These are phyloP conservation scores for Acleris holmiana DNA, from an alignment of 2,888 invertebrate species.

Conservation along the genomic window DNA sequence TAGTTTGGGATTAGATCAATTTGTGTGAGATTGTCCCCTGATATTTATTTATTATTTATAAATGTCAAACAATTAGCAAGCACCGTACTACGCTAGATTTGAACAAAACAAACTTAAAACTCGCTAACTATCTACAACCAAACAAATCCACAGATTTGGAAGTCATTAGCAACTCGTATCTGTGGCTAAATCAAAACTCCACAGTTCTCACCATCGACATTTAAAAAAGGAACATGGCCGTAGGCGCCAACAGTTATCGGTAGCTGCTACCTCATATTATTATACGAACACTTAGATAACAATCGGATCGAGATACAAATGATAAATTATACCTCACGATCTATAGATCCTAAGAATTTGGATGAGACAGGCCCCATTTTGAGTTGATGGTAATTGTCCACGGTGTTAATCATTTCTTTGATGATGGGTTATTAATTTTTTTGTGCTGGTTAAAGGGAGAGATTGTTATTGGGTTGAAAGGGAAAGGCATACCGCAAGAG, in stretches of 20 bases:
- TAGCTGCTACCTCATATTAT: slow-evolving; percentile 40
- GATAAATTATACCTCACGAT: slow-evolving; percentile 39
- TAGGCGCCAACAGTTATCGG: slow-evolving; percentile 38
- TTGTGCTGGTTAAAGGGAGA: slow-evolving; percentile 20
- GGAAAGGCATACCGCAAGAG: slow-evolving; percentile 4
- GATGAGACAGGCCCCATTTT: slow-evolving; percentile 35
- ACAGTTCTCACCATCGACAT: slow-evolving; percentile 33
- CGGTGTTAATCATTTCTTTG: slow-evolving; percentile 35
- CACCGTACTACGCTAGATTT: too few species aligned
- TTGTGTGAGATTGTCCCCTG: too few species aligned
- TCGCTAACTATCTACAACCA: too few species aligned
- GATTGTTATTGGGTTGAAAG: slow-evolving; percentile 13
- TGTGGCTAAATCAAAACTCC: slow-evolving; percentile 22
- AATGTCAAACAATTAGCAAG: too few species aligned
- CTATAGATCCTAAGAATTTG: slow-evolving; percentile 32
- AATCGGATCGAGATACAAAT: slow-evolving; percentile 39
- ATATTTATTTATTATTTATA: too few species aligned
- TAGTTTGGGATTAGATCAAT: too few species aligned
- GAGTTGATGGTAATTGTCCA: slow-evolving; percentile 33
- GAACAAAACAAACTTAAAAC: too few species aligned
- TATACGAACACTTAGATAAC: slow-evolving; percentile 38
- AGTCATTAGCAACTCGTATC: slow-evolving; percentile 32
- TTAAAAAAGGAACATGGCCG: slow-evolving; percentile 33
- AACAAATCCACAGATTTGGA: slow-evolving; percentile 11
- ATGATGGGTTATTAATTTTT: slow-evolving; percentile 34